A percentile compares a stretch with the other conserved stretches of the same genome.
Conservation (phyloP, 1,140 invertebrate species). For the Drosophila pruinosa region DNA sequence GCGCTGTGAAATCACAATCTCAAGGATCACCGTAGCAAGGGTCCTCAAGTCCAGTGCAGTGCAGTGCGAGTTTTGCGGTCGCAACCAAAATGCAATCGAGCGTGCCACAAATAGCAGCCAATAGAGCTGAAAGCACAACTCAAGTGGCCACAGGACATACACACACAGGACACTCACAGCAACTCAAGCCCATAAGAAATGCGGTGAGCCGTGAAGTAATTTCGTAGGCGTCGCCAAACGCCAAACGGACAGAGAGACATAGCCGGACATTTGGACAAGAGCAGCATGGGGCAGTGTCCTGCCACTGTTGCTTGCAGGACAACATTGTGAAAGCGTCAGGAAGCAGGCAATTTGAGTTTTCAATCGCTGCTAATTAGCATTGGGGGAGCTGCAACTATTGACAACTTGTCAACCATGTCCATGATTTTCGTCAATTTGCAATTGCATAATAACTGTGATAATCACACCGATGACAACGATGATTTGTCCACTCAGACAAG, state of each 20-base stretch:
- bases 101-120: conserved; percentile 67
- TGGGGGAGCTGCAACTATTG: conserved; percentile 36
- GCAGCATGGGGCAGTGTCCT: not conserved
- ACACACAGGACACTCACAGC: conserved; percentile 20
- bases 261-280: not conserved
- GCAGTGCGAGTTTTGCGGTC: conserved; percentile 42
- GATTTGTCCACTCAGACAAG: conserved; percentile 11
- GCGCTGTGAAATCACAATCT: conserved; percentile 50
- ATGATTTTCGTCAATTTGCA: conserved; percentile 28
- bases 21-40: conserved; percentile 5
- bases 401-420: conserved; percentile 58
- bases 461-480: conserved; percentile 47
- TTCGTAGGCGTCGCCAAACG: conserved; percentile 53
- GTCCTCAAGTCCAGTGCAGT: conserved; percentile 18
- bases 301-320: not conserved
- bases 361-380: conserved; percentile 75
- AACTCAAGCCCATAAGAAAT: conserved; percentile 46
- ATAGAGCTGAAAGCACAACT: conserved; percentile 77
- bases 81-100: conserved; percentile 52
- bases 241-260: conserved; percentile 8
- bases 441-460: conserved; percentile 58
- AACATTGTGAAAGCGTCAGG: not conserved
- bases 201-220: conserved; percentile 54
- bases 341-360: conserved; percentile 69
- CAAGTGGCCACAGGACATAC: conserved; percentile 54